Evolutionary conservation across 1,140 invertebrate species (phyloP).

Genomic region (Neoseiulus cucumeris): DNA sequence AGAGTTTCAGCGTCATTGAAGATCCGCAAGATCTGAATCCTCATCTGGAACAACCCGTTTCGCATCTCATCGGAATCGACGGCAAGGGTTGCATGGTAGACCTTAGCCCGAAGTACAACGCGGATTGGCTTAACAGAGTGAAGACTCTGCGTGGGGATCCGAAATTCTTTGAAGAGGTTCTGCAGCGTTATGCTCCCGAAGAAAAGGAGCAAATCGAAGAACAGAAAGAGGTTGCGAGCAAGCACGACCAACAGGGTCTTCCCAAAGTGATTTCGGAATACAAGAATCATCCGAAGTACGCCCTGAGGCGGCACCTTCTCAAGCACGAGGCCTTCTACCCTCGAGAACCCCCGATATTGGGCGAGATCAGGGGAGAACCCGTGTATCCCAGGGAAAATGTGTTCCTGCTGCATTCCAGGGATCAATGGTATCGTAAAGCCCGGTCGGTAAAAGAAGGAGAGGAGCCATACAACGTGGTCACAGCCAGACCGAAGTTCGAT

Average conservation of each 20-base stretch:
- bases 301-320: slow-evolving; percentile 61
- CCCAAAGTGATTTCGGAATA: slow-evolving; percentile 56
- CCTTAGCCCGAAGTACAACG: slow-evolving; percentile 64
- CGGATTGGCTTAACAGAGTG: slow-evolving; percentile 57
- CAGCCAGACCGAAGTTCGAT: slow-evolving; percentile 69
- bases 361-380: slow-evolving; percentile 59
- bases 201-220: slow-evolving; percentile 50
- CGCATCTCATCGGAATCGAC: slow-evolving; percentile 63
- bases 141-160: slow-evolving; percentile 58
- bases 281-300: slow-evolving; percentile 87
- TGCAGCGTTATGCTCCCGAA: slow-evolving; percentile 38
- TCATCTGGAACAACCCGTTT: slow-evolving; percentile 44
- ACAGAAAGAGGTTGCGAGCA: slow-evolving; percentile 44
- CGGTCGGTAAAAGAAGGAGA: slow-evolving; percentile 60
- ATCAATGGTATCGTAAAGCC: slow-evolving; percentile 73
- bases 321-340: slow-evolving; percentile 98
- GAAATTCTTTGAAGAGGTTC: slow-evolving; percentile 29
- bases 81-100: slow-evolving; percentile 54
- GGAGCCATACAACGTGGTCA: slow-evolving; percentile 82
- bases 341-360: slow-evolving; percentile 53
- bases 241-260: slow-evolving; percentile 48
- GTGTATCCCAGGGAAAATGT: slow-evolving; percentile 79
- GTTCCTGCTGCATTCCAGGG: slow-evolving; percentile 53
- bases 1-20: slow-evolving; percentile 19
- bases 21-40: slow-evolving; percentile 25